A percentile compares a stretch with the other conserved stretches of the same genome.
Conservation (phyloP, 2,888 invertebrate species). For the Linyphia triangularis region DNA sequence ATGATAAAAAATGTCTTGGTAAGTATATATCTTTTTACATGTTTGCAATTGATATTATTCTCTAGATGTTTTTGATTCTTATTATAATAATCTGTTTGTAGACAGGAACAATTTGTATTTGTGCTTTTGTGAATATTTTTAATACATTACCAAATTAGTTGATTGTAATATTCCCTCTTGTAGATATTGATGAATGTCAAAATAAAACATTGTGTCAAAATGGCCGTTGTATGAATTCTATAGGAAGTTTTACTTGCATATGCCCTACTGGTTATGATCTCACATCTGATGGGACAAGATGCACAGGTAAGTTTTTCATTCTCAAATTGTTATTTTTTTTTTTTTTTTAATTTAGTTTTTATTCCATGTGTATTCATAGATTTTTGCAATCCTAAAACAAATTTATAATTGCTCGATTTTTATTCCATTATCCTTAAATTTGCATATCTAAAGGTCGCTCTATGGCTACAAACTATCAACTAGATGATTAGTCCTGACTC, state of each 20-base stretch:
- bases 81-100: not conserved
- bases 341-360: no score
- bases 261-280: conserved; percentile 90
- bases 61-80: not conserved
- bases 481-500: no score
- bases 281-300: conserved; percentile 88
- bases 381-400: no score
- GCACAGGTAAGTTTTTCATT: conserved; percentile 84
- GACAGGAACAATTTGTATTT: no score
- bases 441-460: no score
- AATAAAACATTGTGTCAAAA: conserved; percentile 87
- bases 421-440: no score
- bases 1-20: conserved; percentile 78
- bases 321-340: no score
- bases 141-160: not conserved
- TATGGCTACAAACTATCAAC: no score
- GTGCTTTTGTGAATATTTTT: not conserved
- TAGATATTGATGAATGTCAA: conserved; percentile 90
- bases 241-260: conserved; percentile 87
- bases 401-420: no score
- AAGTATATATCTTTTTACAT: conserved; percentile 15
- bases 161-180: not conserved
- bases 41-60: no score
- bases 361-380: no score
- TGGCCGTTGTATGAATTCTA: conserved; percentile 87